A percentile compares a stretch with the other conserved stretches of the same genome.
These are phyloP conservation scores for Mythimna loreyi DNA, from an alignment of 2,888 invertebrate genomes.

Conservation along the genomic window DNA sequence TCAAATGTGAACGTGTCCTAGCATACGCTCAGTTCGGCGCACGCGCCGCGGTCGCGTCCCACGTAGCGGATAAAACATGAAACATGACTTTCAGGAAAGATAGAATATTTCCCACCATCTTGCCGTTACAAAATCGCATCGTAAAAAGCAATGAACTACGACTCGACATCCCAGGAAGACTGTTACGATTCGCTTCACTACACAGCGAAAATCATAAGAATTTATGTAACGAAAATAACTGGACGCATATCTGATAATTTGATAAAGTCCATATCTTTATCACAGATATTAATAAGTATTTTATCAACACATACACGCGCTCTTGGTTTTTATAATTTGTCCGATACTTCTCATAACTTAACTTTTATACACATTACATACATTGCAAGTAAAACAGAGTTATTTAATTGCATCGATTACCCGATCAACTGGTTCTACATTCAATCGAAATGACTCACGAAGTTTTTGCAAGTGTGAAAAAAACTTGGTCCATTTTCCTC, in stretches of 20 bases:
- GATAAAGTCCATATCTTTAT: constrained; percentile 28
- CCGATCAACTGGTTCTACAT: neutral
- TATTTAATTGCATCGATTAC: constrained; percentile 10
- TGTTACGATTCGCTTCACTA: constrained; percentile 48
- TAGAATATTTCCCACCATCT: constrained; percentile 30
- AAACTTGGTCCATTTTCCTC: constrained; percentile 34
- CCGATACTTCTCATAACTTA: constrained; percentile 18
- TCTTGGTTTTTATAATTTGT: constrained; percentile 13
- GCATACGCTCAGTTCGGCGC: constrained; percentile 48
- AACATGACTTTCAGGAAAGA: constrained; percentile 45
- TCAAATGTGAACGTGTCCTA: constrained; percentile 50
- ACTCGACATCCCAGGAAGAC: constrained; percentile 24
- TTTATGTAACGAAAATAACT: constrained; percentile 19
- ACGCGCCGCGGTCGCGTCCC: constrained; percentile 48
- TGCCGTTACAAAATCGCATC: constrained; percentile 39
- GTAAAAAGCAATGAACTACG: constrained; percentile 61
- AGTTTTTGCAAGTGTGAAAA: constrained; percentile 2
- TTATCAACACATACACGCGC: constrained; percentile 15
- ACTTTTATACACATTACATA: constrained; percentile 13
- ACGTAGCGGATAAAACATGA: constrained; percentile 53
- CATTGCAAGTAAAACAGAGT: neutral
- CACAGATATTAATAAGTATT: constrained; percentile 18
- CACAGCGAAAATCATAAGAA: constrained; percentile 40
- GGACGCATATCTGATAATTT: neutral
- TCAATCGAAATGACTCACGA: constrained; percentile 26